Evolutionary conservation across 2,888 invertebrate genomes (phyloP).

Genomic region (Metopia argyrocephala): DNA sequence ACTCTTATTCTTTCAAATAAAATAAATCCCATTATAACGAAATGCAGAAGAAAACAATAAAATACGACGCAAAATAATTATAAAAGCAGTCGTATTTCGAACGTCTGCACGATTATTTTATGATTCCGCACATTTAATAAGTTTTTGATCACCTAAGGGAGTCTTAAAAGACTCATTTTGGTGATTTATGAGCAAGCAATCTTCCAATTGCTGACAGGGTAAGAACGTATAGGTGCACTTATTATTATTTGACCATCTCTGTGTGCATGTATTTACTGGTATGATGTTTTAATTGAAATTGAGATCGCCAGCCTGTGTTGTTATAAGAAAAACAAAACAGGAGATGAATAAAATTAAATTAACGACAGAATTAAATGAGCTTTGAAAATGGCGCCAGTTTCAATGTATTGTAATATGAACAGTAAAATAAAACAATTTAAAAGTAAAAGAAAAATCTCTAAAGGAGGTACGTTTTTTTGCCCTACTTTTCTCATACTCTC

Average conservation of each 20-base stretch:
- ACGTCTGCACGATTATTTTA: no score
- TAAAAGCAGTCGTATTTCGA: no score
- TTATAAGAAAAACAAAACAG: conserved; percentile 44
- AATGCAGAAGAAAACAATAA: no score
- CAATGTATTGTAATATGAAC: conserved; percentile 39
- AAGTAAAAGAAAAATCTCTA: conserved; percentile 37
- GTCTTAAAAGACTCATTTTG: no score
- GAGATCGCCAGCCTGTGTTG: conserved; percentile 14
- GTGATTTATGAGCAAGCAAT: no score
- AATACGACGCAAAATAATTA: no score
- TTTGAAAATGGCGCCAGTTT: conserved; percentile 64
- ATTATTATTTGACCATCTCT: not conserved
- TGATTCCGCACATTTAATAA: no score
- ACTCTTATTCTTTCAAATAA: no score
- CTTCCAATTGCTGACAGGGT: no score
- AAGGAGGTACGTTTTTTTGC: conserved; percentile 48
- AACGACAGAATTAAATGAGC: conserved; percentile 64
- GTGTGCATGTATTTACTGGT: conserved; percentile 4
- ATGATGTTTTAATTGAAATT: conserved; percentile 48
- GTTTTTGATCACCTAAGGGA: no score
- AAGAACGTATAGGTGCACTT: no score
- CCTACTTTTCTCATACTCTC: conserved; percentile 26
- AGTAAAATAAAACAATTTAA: not conserved
- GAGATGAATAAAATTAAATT: conserved; percentile 61
- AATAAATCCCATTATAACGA: no score